phyloP scores from a whole-genome alignment of 2,797 vertebrate species.

The Pogoniulus pusillus region DNA sequence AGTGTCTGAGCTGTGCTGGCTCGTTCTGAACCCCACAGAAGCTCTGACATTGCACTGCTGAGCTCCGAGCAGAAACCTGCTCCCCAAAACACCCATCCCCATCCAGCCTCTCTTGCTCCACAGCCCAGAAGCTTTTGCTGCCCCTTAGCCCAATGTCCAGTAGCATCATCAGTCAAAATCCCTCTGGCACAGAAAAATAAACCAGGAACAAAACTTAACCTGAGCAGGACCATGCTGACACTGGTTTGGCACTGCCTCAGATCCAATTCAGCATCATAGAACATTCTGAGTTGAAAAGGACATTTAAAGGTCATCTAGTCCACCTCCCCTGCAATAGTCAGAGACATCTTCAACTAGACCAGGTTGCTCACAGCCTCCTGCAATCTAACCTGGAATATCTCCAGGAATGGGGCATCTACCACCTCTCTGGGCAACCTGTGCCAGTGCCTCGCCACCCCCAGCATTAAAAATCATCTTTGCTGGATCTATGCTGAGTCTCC shows the following conservation, averaged over 20 bases:
- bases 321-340: neutral
- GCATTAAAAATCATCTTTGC: too few species aligned
- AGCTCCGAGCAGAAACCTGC: neutral
- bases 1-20: neutral
- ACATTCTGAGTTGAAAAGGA: neutral
- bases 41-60: neutral
- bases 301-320: neutral
- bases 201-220: neutral
- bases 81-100: fast-evolving
- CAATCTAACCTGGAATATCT: too few species aligned
- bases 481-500: too few species aligned
- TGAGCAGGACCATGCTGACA: neutral
- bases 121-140: neutral
- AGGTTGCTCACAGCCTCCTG: neutral
- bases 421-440: too few species aligned
- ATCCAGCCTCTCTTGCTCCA: neutral
- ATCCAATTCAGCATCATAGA: neutral
- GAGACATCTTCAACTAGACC: neutral
- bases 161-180: neutral
- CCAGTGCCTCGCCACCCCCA: too few species aligned
- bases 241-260: fast-evolving
- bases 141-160: neutral
- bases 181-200: neutral
- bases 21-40: neutral
- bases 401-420: too few species aligned